phyloP scores from a whole-genome alignment of 2,113 vertebrate species.

The Macrotis lagotis region DNA sequence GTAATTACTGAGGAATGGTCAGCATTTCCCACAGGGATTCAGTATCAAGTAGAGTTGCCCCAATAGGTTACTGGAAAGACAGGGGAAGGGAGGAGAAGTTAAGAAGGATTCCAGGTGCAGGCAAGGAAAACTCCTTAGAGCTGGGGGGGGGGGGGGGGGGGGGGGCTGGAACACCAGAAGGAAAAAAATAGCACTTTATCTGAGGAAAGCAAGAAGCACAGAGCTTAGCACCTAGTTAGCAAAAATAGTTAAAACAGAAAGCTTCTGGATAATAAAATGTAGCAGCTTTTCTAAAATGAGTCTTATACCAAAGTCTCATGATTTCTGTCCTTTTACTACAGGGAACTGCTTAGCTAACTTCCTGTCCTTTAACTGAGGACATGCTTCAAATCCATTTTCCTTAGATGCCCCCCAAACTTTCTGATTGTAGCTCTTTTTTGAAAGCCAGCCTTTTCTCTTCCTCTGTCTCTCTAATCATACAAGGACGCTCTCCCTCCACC shows the following conservation, averaged over 20 bases:
- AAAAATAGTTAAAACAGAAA: neutral
- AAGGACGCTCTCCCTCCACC: neutral
- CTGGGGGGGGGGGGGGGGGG: neutral
- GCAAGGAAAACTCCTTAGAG: neutral
- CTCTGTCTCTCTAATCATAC: neutral
- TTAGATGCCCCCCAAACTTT: neutral
- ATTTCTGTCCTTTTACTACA: neutral
- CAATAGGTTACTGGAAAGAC: neutral
- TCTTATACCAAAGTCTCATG: neutral
- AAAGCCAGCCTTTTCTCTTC: neutral
- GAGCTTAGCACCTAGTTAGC: neutral
- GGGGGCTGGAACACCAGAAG: neutral
- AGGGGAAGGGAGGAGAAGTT: neutral
- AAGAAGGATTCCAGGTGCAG: neutral
- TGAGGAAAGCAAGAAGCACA: neutral
- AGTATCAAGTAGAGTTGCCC: neutral
- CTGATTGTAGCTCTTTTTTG: neutral
- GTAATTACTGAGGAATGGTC: neutral
- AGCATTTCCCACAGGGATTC: neutral
- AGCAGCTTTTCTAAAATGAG: neutral
- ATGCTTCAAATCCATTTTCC: neutral
- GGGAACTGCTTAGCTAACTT: neutral
- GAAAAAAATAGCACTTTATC: neutral
- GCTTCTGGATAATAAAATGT: neutral
- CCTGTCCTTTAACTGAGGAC: neutral